These are phyloP conservation scores for Alsophila aescularia DNA, from an alignment of 2,888 invertebrate genomes.

Conservation along the genomic window DNA sequence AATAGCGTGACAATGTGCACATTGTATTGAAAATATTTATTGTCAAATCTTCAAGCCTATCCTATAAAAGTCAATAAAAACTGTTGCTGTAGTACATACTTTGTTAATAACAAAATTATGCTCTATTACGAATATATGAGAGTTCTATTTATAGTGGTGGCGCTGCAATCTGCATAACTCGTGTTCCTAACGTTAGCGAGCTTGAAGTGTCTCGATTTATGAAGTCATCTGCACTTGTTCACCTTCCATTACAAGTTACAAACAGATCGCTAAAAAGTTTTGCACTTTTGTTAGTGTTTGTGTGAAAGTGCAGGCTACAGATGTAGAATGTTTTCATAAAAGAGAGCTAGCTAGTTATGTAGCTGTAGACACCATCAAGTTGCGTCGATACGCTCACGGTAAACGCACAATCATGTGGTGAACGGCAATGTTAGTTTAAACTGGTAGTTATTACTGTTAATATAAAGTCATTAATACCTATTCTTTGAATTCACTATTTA, in stretches of 20 bases:
- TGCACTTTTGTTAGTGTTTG: background rate
- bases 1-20: conserved; percentile 65
- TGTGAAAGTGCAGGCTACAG: background rate
- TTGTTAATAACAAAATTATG: conserved; percentile 76
- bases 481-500: too few species aligned
- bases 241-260: background rate
- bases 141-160: conserved; percentile 73
- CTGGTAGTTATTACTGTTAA: background rate
- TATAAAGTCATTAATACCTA: too few species aligned
- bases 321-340: background rate
- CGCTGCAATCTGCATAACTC: conserved; percentile 57
- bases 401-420: background rate
- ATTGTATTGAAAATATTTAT: conserved; percentile 71
- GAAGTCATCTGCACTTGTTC: background rate
- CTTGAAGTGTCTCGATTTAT: background rate
- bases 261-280: background rate
- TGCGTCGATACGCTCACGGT: conserved; percentile 6
- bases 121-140: conserved; percentile 68
- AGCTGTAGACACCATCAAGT: conserved; percentile 27
- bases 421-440: background rate
- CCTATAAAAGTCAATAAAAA: conserved; percentile 67
- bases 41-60: conserved; percentile 70
- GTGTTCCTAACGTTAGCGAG: conserved; percentile 62
- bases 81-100: conserved; percentile 72
- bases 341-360: conserved; percentile 4